Evolutionary conservation across 2,797 vertebrate genomes (phyloP), one percentile per base, ranked within the genome.

Genomic region (Hypotaenidia okinawae): DNA sequence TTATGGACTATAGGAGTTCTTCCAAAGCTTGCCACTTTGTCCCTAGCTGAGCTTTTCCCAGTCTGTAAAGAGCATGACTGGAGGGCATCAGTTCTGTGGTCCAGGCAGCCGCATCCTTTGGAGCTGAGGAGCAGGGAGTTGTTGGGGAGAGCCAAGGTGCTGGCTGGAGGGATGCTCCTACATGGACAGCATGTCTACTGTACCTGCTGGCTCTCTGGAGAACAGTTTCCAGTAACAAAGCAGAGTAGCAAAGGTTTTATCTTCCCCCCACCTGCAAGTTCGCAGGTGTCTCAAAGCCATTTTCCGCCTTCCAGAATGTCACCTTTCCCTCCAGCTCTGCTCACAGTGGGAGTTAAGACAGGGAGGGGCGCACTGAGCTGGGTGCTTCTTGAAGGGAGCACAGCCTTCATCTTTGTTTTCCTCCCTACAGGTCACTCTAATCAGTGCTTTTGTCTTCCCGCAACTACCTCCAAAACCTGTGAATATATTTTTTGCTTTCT

Each of bases 401-500:
- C 66, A 90, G 54, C 22, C 80, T 57, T 96, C 59, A 80, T 51
- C 54, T 92, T 32, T 92, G 74, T 94, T 93, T 97, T 87, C 96
- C 86, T 95, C 90, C 81, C 70, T 54, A 75, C 97, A 99, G 99
- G 98, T 99, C 95, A 99, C 99, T 12, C 97, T 99, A 28, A 99
- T 99, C 97, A 98, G 99, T 92, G 99, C 99, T 66, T 99, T 99
- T 88, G 98, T 99, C 89, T 99, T 99, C 96, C 99, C 99, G 37
- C 97, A 99, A 86, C 94, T 99, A 98, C 99, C 99, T 97, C 99
- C 99, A 37, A 99, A 99, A 92, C 99, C 99, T 11, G 94, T 99
- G 93, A 99, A 99, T 97, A 94, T 99, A 95, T 99, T 99, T 98
- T 99, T 99, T 77, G 99, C 99, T 66, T 97, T 99, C 95, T 99